Evolutionary conservation across 2,888 invertebrate species (phyloP), one percentile per base, ranked within the genome.

Genomic region (Limnephilus auricula): DNA sequence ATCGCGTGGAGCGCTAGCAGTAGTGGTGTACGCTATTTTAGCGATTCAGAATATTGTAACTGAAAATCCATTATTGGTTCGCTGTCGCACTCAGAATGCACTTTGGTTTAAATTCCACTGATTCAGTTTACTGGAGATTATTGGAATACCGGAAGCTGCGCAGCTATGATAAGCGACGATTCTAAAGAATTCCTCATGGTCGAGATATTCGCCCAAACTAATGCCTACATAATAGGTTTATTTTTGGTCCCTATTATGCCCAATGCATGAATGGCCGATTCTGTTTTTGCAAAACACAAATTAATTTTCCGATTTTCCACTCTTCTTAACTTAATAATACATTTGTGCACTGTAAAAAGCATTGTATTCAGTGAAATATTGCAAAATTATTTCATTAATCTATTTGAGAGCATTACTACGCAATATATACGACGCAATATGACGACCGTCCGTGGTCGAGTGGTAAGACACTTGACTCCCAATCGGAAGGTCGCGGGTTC

Each of bases 121-220:
- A 50, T 50, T 50, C 45, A 45, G 31, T 86, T 86, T 30, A 13
- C n/a, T 32, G 32, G 50, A 50, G 83, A 50, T 86, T 50, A 86
- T 31, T 50, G 86, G n/a, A 86, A 86, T 86, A 65, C 86, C 34
- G 30, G 31, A 50, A 9, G 32, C 86, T 86, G 86, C 50, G 32
- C 50, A 15, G 65, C 25, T 86, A 86, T 50, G 86, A 86, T 86
- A 86, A 86, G 86, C 50, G 86, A 86, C 86, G 30, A 31, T 45
- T n/a, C 31, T 15, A 50, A 50, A 86, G 86, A 45, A 86, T 50
- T 37, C 84, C 10, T n/a, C 40, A 12, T 3, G 40, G 84, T 18
- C 6, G 82, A 31, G 34, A 82, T 31, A 32, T 32, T 31, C 82
- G 82, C 31, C 50, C 50, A 18, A 65, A 65, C 18, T 18, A 65